phyloP scores from a whole-genome alignment of 2,113 vertebrate species.

The Bucco capensis region DNA sequence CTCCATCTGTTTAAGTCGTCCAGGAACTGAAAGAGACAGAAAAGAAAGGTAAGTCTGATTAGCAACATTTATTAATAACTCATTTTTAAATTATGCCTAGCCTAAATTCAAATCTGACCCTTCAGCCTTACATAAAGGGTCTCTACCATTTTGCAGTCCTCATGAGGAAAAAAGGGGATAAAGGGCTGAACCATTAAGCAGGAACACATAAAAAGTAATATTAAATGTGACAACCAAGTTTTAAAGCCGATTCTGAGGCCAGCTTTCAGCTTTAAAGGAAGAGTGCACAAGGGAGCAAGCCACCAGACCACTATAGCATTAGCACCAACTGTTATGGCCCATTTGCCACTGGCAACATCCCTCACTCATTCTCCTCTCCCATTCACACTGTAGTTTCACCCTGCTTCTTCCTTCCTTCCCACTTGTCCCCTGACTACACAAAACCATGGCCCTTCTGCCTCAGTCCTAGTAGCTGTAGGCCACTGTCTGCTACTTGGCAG shows the following conservation, averaged over 20 bases:
- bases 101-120: not conserved
- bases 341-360: not conserved
- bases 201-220: not conserved
- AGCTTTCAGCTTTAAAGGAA: not conserved
- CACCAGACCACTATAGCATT: not conserved
- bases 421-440: not conserved
- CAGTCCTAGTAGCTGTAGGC: not conserved
- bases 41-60: not conserved
- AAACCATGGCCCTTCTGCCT: not conserved
- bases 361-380: not conserved
- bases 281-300: not conserved
- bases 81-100: not conserved
- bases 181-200: not conserved
- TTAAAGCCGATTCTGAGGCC: not conserved
- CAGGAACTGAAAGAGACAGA: conserved; percentile 71
- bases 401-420: not conserved
- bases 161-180: not conserved
- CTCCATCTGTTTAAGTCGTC: conserved; percentile 90
- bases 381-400: not conserved
- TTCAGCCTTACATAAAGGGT: not conserved
- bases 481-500: not conserved
- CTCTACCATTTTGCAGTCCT: not conserved
- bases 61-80: not conserved
- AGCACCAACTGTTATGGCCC: not conserved
- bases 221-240: not conserved